Evolutionary conservation across 2,888 invertebrate species (phyloP).

Genomic region (Cancer borealis): DNA sequence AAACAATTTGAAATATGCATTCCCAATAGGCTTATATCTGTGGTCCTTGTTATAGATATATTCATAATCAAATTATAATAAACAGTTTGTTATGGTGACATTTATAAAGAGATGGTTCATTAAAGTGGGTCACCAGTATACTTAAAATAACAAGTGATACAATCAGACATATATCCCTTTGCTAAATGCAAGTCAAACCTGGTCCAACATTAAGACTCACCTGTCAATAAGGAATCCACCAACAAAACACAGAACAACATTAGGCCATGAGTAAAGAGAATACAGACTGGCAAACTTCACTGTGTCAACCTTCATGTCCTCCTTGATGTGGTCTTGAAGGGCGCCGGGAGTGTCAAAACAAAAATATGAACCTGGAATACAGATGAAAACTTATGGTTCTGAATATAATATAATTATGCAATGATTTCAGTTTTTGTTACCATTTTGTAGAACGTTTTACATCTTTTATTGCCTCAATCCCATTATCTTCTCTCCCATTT

Average conservation of each 20-base stretch:
- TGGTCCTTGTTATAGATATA: too few relatives aligned
- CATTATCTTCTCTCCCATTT: neutral
- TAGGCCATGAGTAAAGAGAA: constrained; percentile 98
- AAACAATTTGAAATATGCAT: too few relatives aligned
- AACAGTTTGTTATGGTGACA: too few relatives aligned
- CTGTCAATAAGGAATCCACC: constrained; percentile 97
- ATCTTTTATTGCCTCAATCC: too few relatives aligned
- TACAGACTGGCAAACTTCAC: constrained; percentile 93
- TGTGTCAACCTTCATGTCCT: constrained; percentile 89
- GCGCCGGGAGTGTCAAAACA: constrained; percentile 98
- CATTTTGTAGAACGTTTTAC: too few relatives aligned
- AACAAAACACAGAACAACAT: constrained; percentile 95
- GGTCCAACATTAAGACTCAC: constrained; percentile 80
- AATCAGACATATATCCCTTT: neutral
- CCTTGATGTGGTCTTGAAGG: constrained; percentile 91
- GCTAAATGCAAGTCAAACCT: neutral
- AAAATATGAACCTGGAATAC: constrained; percentile 93
- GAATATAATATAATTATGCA: neutral
- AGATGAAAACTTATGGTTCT: neutral
- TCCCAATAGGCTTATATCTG: too few relatives aligned
- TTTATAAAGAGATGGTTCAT: too few relatives aligned
- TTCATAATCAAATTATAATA: neutral
- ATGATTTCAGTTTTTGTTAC: too few relatives aligned
- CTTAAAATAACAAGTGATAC: neutral
- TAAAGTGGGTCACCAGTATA: too few relatives aligned